Evolutionary conservation across 2,113 vertebrate species (phyloP).

Genomic region (Romanogobio albipinnatus): DNA sequence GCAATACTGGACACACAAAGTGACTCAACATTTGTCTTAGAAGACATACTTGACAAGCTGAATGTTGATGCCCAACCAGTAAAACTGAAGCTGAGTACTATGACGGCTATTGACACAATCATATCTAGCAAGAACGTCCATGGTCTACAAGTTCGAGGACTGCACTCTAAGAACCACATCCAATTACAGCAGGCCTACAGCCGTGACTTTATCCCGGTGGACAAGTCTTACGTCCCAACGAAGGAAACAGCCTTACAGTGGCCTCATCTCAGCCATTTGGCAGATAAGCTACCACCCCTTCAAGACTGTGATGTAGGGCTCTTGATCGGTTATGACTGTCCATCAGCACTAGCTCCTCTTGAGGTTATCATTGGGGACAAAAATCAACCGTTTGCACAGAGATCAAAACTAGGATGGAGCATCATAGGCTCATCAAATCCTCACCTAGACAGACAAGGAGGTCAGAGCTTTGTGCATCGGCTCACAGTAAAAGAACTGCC

Average conservation of each 20-base stretch:
- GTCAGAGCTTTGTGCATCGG: no score
- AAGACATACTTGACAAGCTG: conserved; percentile 26
- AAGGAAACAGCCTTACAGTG: conserved; percentile 43
- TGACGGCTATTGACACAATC: conserved; percentile 34
- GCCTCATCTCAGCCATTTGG: conserved; percentile 50
- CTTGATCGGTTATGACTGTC: conserved; percentile 48
- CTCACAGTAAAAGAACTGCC: no score
- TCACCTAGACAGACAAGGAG: no score
- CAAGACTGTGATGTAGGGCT: conserved; percentile 47
- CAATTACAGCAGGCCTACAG: conserved; percentile 37
- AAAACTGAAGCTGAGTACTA: conserved; percentile 22
- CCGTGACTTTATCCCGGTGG: conserved; percentile 47
- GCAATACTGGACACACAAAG: background rate
- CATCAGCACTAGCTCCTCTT: conserved; percentile 31
- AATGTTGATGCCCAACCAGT: background rate
- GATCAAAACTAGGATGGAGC: no score
- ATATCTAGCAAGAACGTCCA: conserved; percentile 40
- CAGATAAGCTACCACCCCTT: conserved; percentile 39
- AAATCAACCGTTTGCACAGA: no score
- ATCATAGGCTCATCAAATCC: no score
- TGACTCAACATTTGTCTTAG: conserved; percentile 34
- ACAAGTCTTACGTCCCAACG: conserved; percentile 47
- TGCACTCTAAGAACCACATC: conserved; percentile 18
- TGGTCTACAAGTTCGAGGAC: conserved; percentile 43
- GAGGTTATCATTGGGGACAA: conserved; percentile 38